Evolutionary conservation across 2,888 invertebrate genomes (phyloP).

Genomic region (Trichopria drosophilae): DNA sequence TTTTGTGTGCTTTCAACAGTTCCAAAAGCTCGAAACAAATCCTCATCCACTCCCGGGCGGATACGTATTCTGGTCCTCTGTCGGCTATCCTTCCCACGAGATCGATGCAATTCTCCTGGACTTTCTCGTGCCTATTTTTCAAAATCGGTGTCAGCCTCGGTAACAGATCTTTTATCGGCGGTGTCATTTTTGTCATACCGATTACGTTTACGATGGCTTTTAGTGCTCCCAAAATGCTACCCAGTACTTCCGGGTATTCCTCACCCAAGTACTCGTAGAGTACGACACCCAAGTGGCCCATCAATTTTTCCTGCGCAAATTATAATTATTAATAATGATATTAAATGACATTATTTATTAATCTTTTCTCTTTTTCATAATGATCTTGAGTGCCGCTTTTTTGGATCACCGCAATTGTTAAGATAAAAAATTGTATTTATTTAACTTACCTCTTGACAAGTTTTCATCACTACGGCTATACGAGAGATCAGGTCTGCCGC

Average conservation of each 20-base stretch:
- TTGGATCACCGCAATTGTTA: slow-evolving; percentile 3
- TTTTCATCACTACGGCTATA: slow-evolving; percentile 99
- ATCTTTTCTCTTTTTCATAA: too few species aligned
- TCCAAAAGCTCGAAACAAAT: slow-evolving; percentile 98
- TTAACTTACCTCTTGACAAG: slow-evolving; percentile 84
- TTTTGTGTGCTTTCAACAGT: slow-evolving; percentile 97
- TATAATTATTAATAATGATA: background rate
- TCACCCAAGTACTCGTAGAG: slow-evolving; percentile 99
- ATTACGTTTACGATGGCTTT: slow-evolving; percentile 99
- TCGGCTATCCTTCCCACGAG: slow-evolving; percentile 98
- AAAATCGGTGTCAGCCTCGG: slow-evolving; percentile 96
- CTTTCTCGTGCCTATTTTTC: slow-evolving; percentile 85
- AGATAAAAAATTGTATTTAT: slow-evolving; percentile 9
- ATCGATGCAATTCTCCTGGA: slow-evolving; percentile 99
- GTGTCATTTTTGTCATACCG: slow-evolving; percentile 99
- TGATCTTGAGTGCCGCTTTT: too few species aligned
- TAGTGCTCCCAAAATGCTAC: slow-evolving; percentile 96
- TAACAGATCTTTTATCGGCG: slow-evolving; percentile 97
- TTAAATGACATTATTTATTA: background rate
- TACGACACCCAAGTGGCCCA: slow-evolving; percentile 99
- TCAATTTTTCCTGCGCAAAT: slow-evolving; percentile 82
- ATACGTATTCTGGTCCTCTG: slow-evolving; percentile 97
- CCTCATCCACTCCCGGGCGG: slow-evolving; percentile 99
- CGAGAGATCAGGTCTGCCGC: slow-evolving; percentile 98
- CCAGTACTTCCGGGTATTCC: slow-evolving; percentile 98